Percentiles rank a stretch among this genome's conserved stretches.
These are phyloP conservation scores for Amblyteles armatorius DNA, from an alignment of 2,888 invertebrate species.

Conservation along the genomic window DNA sequence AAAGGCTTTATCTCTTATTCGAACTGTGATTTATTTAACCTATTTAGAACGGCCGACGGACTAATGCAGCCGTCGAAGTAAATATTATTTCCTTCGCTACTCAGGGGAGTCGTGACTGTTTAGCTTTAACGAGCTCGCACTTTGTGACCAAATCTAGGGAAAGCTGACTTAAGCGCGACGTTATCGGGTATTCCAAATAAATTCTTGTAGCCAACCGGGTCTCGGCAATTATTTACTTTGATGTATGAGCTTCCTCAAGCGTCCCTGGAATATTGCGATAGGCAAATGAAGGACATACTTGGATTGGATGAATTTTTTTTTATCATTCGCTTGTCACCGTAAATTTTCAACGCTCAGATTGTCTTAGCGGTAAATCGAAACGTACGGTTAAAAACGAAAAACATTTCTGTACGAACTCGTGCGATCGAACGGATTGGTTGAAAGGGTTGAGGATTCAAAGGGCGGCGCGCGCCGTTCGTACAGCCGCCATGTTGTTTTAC, in stretches of 20 bases:
- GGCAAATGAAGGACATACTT: not conserved
- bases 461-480: not conserved
- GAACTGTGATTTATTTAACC: constrained; percentile 37
- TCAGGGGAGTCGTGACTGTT: not conserved
- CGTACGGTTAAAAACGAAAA: not conserved
- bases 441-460: not conserved
- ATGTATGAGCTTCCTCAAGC: constrained; percentile 7
- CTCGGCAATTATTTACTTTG: constrained; percentile 18
- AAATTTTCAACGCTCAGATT: not conserved
- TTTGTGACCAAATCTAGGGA: constrained; percentile 28
- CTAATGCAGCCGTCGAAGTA: constrained; percentile 47
- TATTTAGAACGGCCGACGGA: constrained; percentile 26
- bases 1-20: constrained; percentile 16
- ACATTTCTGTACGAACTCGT: not conserved
- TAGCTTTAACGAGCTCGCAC: constrained; percentile 33
- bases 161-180: not conserved
- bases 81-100: constrained; percentile 51
- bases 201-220: not conserved
- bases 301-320: not conserved
- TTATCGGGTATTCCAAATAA: constrained; percentile 37
- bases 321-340: not conserved
- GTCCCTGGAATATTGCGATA: constrained; percentile 15
- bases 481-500: not conserved
- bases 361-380: not conserved
- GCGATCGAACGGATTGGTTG: not conserved